Evolutionary conservation across 2,113 vertebrate species (phyloP).

Genomic region (Elachura formosa): DNA sequence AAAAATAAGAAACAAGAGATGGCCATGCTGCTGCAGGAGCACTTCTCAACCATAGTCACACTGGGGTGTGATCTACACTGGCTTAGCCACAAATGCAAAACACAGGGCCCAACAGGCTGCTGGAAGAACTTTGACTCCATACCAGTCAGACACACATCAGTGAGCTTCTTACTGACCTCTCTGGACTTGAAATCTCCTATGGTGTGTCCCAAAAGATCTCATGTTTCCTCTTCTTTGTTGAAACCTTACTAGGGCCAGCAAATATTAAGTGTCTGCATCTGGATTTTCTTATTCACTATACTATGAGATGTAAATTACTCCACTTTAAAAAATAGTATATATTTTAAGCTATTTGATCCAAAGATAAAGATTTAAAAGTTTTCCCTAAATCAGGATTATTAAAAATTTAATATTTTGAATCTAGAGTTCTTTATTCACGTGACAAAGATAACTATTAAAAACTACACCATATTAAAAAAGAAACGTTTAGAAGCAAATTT

Average conservation of each 20-base stretch:
- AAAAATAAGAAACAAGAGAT: background rate
- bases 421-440: background rate
- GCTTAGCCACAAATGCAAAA: background rate
- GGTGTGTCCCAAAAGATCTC: background rate
- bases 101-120: background rate
- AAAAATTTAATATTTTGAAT: background rate
- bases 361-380: background rate
- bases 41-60: background rate
- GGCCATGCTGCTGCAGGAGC: background rate
- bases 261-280: background rate
- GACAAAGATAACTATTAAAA: background rate
- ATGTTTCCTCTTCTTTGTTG: background rate
- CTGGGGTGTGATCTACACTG: background rate
- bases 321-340: background rate
- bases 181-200: background rate
- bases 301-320: background rate
- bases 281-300: background rate
- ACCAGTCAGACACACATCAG: background rate
- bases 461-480: background rate
- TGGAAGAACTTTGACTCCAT: background rate
- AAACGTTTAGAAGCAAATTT: constrained; percentile 12
- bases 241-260: background rate
- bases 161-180: background rate
- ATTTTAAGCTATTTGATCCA: background rate
- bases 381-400: background rate